Percentiles rank a stretch among this genome's conserved stretches.
Conservation (phyloP, 2,113 vertebrate genomes). For the Pandion haliaetus region DNA sequence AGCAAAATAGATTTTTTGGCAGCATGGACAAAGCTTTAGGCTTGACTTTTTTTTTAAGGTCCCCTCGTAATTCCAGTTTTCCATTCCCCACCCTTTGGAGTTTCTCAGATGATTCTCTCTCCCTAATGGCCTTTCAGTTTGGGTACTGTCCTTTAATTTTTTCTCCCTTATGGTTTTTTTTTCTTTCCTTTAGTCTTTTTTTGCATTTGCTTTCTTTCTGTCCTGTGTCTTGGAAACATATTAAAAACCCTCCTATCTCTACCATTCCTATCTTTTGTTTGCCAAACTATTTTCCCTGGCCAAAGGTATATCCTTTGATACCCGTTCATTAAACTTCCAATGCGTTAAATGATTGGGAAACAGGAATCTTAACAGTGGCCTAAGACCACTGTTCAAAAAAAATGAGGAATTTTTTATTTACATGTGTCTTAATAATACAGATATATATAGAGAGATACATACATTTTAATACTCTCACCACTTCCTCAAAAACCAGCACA, state of each 20-base stretch:
- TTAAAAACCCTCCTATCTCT: not conserved
- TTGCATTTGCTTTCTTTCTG: not conserved
- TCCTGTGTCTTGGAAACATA: not conserved
- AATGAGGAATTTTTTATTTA: not conserved
- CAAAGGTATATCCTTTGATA: not conserved
- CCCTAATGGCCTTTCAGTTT: not conserved
- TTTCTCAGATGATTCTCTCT: not conserved
- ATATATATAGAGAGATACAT: not conserved
- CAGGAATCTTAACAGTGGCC: not conserved
- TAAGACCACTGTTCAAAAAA: not conserved
- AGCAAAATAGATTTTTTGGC: constrained; percentile 44
- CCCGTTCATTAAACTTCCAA: not conserved
- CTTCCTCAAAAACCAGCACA: not conserved
- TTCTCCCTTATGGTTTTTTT: not conserved
- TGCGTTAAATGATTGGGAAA: not conserved
- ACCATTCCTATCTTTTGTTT: not conserved
- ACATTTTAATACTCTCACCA: not conserved
- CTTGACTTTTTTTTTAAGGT: not conserved
- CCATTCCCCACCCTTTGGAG: not conserved
- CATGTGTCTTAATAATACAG: not conserved
- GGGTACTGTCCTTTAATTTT: not conserved
- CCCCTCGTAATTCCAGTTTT: constrained; percentile 20
- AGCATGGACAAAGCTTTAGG: constrained; percentile 2
- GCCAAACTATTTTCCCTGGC: not conserved
- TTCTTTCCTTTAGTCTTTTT: not conserved